Conservation (phyloP, 1,140 invertebrate genomes). For the Tribolium madens region DNA sequence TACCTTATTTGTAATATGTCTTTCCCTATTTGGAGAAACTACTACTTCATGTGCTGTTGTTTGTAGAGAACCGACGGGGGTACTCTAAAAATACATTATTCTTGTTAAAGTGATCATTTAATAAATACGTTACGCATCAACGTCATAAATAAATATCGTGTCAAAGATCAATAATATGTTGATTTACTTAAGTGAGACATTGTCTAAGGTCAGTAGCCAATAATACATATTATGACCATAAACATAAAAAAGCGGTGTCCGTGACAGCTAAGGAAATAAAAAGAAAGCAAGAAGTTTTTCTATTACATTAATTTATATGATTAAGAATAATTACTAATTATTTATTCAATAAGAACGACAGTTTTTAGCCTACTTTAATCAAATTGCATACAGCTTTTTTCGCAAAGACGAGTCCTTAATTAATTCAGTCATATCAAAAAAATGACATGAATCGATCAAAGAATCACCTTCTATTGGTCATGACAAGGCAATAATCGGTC, state of each 20-base stretch:
- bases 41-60: constrained; percentile 88
- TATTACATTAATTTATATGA: neutral
- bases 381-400: neutral
- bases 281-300: neutral
- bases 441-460: neutral
- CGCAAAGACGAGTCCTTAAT: neutral
- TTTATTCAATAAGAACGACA: neutral
- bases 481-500: neutral
- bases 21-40: constrained; percentile 89
- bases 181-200: constrained; percentile 4
- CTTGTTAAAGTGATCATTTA: constrained; percentile 54
- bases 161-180: constrained; percentile 31
- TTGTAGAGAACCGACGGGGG: constrained; percentile 90
- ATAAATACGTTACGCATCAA: neutral
- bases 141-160: constrained; percentile 5
- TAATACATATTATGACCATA: neutral
- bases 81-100: constrained; percentile 78
- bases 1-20: constrained; percentile 85
- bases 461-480: neutral
- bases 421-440: neutral
- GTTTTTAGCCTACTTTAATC: neutral
- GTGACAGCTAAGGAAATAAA: neutral
- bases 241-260: neutral
- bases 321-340: neutral
- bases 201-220: constrained; percentile 24